Evolutionary conservation across 2,113 vertebrate species (phyloP).

Genomic region (Daboia siamensis): DNA sequence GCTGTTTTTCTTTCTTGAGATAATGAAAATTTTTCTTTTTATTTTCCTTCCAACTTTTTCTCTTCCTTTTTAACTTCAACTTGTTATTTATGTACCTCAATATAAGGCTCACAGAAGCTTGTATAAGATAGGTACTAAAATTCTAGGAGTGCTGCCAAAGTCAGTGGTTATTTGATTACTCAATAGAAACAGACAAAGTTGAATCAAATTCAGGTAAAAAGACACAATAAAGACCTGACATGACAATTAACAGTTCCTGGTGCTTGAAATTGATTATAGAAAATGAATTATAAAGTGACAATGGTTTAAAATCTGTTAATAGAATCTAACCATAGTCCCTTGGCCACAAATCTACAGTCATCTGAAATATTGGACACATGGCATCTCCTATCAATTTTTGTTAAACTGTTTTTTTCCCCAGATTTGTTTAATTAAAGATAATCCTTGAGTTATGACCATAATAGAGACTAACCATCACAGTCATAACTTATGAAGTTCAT

Average conservation of each 20-base stretch:
- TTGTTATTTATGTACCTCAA: constrained; percentile 1
- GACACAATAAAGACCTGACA: neutral
- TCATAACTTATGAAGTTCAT: neutral
- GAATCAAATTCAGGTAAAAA: neutral
- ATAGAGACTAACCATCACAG: neutral
- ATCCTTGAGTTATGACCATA: neutral
- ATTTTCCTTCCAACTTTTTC: neutral
- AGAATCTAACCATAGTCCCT: neutral
- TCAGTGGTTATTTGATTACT: neutral
- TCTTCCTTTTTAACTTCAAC: neutral
- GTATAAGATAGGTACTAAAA: neutral
- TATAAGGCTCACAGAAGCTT: neutral
- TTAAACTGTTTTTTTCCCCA: neutral
- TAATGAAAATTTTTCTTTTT: neutral
- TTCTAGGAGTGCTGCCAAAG: constrained; percentile 4
- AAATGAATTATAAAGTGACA: neutral
- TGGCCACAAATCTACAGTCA: neutral
- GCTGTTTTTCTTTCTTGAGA: neutral
- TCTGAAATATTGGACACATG: neutral
- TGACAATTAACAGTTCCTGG: neutral
- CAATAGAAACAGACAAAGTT: neutral
- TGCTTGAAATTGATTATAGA: neutral
- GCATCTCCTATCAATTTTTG: neutral
- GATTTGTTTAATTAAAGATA: neutral
- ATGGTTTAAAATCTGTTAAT: neutral